Evolutionary conservation across 2,113 vertebrate genomes (phyloP), one percentile per base, ranked within the genome.

Genomic region (Charadrius vociferus): DNA sequence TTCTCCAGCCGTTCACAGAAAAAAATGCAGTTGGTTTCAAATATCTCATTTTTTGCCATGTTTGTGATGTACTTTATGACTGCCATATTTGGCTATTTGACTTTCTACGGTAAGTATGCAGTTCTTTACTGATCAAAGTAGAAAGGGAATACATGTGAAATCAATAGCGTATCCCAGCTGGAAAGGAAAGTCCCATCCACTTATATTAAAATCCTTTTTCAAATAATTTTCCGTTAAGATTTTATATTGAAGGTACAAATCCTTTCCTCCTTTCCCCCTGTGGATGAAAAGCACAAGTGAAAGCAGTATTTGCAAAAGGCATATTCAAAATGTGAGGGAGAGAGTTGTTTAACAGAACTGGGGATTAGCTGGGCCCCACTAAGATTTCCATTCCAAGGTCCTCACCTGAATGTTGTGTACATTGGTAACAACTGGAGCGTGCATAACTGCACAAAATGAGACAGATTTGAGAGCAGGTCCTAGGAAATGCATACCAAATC

Each of bases 61-160:
- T 98, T 98, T 91, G 41, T 98, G 83, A 98, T 99, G 98, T 99
- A 99, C 97, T 98, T 99, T 94, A 37, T 98, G 94, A 98, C 98
- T 71, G 98, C 98, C 86, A 97, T 99, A 94, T 99, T 99, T 97
- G 98, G 98, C 75, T 99, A 99, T 95, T 93, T 99, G 94, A 99
- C 98, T 52, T 99, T 99, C 96, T 98, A 98, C 4, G 98, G 98
- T 99, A 98, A 98, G 98, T 98, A 95, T 89, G 80, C 94, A 19
- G 34, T 62, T 95, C 71, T 96, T 95, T 80, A 50, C n/a, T 91
- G 72, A 93, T 89, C 19, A 19, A 65, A 92, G 37, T 63, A 74
- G 74, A 79, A 93, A 94, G 65, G 81, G 77, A 89, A 61, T 94
- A 93, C 61, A 41, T 52, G 21, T 84, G 49, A 91, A 97, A 94